A percentile compares a stretch with the other conserved stretches of the same genome.
phyloP scores from a whole-genome alignment of 2,113 vertebrate genomes.

The Turnix velox region DNA sequence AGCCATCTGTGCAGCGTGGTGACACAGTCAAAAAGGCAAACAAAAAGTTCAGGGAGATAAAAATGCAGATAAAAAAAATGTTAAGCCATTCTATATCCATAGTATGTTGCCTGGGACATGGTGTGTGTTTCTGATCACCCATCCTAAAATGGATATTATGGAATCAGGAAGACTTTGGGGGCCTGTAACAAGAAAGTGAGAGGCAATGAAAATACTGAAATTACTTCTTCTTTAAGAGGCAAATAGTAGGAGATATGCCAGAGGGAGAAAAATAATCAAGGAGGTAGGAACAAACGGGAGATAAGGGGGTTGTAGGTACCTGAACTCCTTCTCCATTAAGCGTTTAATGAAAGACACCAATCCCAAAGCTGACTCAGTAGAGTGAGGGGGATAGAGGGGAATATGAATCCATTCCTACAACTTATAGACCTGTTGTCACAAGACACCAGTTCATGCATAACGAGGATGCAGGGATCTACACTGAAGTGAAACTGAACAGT shows the following conservation, averaged over 20 bases:
- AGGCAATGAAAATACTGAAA: not conserved
- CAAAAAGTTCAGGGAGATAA: not conserved
- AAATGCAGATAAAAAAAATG: not conserved
- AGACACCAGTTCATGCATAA: not conserved
- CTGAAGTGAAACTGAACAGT: not conserved
- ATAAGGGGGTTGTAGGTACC: not conserved
- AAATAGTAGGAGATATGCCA: not conserved
- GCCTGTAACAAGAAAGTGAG: not conserved
- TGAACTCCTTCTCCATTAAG: not conserved
- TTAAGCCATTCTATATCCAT: not conserved
- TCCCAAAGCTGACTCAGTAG: not conserved
- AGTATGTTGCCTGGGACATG: not conserved
- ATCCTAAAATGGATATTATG: not conserved
- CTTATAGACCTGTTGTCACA: not conserved
- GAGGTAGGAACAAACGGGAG: not conserved
- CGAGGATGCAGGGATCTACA: not conserved
- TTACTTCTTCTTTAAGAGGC: not conserved
- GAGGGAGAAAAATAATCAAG: not conserved
- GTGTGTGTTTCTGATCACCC: not conserved
- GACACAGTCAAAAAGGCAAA: not conserved
- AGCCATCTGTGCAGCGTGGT: not conserved
- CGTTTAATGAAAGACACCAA: not conserved
- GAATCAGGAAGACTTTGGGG: not conserved
- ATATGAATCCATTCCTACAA: not conserved
- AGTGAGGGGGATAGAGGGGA: not conserved